A percentile compares a stretch with the other conserved stretches of the same genome.
These are phyloP conservation scores for Megaustenia siamemsis DNA, from an alignment of 2,888 invertebrate species.

Conservation along the genomic window DNA sequence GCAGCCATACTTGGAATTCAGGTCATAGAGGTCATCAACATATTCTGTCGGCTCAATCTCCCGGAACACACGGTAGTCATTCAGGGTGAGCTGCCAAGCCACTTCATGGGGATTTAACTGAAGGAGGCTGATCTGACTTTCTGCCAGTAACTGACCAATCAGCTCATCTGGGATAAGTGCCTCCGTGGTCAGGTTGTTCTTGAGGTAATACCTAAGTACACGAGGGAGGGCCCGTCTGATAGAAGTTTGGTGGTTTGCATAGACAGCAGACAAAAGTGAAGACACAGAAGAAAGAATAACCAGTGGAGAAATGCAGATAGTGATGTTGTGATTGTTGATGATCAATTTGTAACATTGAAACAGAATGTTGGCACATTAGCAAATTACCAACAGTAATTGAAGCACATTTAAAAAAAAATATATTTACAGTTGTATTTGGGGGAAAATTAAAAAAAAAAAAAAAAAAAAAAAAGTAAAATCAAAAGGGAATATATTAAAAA, in stretches of 20 bases:
- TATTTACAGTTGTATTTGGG: no score
- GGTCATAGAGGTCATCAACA: slow-evolving; percentile 84
- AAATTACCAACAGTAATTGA: no score
- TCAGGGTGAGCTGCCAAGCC: slow-evolving; percentile 96
- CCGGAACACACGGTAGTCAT: slow-evolving; percentile 94
- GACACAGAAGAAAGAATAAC: neutral
- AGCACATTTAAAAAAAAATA: no score
- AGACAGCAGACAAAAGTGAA: slow-evolving; percentile 19
- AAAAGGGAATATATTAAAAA: slow-evolving; percentile 9
- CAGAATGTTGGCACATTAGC: neutral
- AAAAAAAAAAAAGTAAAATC: slow-evolving; percentile 5
- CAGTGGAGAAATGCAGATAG: neutral
- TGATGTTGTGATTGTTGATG: neutral
- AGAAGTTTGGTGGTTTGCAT: slow-evolving; percentile 16
- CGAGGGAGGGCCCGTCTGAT: slow-evolving; percentile 74
- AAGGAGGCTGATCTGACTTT: slow-evolving; percentile 94
- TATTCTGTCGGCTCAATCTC: slow-evolving; percentile 96
- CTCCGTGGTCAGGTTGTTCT: slow-evolving; percentile 94
- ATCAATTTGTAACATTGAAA: no score
- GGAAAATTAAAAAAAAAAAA: neutral
- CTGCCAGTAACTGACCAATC: slow-evolving; percentile 91
- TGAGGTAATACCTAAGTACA: slow-evolving; percentile 91
- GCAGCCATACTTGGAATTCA: slow-evolving; percentile 90
- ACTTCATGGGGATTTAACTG: slow-evolving; percentile 97
- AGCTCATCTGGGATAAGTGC: slow-evolving; percentile 97